Evolutionary conservation across 2,797 vertebrate genomes (phyloP).

Genomic region (Anguilla obscura): DNA sequence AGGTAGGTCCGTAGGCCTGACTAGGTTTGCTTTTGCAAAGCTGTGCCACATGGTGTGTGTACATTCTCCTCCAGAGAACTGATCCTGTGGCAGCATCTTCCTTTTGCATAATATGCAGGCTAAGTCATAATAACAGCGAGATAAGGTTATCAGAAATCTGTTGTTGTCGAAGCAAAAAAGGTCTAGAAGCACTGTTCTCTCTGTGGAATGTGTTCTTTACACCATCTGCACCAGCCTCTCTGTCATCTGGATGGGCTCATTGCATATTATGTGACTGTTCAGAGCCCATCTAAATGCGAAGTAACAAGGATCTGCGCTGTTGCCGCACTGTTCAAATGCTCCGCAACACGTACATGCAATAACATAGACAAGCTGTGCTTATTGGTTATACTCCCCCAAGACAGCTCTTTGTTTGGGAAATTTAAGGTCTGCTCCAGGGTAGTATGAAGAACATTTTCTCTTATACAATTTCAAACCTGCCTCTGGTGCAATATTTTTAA

Average conservation of each 20-base stretch:
- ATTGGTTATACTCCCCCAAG: background rate
- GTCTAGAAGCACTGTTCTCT: background rate
- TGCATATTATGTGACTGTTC: background rate
- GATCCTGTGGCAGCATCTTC: background rate
- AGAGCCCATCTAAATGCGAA: background rate
- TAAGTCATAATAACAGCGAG: background rate
- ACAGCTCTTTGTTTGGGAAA: background rate
- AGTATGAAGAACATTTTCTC: background rate
- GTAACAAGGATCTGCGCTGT: background rate
- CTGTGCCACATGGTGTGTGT: background rate
- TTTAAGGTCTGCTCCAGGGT: background rate
- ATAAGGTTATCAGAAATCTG: background rate
- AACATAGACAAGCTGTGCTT: background rate
- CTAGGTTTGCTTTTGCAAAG: background rate
- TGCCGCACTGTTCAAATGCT: background rate
- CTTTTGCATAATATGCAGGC: background rate
- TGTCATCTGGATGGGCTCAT: background rate
- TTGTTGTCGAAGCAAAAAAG: background rate
- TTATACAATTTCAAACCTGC: background rate
- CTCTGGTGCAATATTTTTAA: background rate
- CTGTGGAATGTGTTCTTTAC: background rate
- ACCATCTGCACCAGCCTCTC: background rate
- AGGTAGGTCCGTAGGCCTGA: background rate
- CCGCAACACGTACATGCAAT: background rate
- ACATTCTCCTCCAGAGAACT: background rate